Evolutionary conservation across 2,113 vertebrate species (phyloP), one percentile per base, ranked within the genome.

Genomic region (Sarotherodon lohbergeri): DNA sequence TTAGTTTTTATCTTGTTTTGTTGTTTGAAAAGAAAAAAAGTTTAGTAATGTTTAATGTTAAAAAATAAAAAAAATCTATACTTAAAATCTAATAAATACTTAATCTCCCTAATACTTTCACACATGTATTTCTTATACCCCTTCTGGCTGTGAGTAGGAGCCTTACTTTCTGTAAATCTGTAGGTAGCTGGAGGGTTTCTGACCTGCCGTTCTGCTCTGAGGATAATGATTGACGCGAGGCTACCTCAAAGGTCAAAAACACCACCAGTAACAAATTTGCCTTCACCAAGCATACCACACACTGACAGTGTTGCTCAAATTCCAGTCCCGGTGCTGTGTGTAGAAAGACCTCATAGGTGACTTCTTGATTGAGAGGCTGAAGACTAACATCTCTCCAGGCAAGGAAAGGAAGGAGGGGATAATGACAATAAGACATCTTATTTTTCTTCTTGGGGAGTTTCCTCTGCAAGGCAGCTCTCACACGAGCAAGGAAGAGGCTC

Each of bases 211-310:
- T 86, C 78, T 29, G 32, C 83, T 81, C 59, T 27, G 61, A 84
- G 22, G 27, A 52, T 80, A 91, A 86, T 84, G 88, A 94, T 94
- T 88, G 91, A 93, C 92, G 86, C 46, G 6, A 13, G 2, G 66
- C 22, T 22, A 19, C 80, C 83, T 83, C 46, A 76, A 88, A 61
- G 88, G 76, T 86, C 86, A 86, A 90, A 91, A 82, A 83, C 85
- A 88, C 91, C 88, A 93, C 22, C 61, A 82, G 54, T 80, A 92
- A 92, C 94, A 93, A 87, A 93, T 94, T 92, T 92, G 39, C 41
- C 85, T 91, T 86, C 55, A 78, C 89, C 87, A 71, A 86, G 56
- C 59, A 82, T 16, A 79, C 68, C 55, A 43, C 59, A 86, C 88
- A 86, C 52, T 86, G 85, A 92, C 86, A 92, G 39, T 76, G 81